Percentiles rank a stretch among this genome's conserved stretches.
These are phyloP conservation scores for Stratiolaelaps scimitus DNA, from an alignment of 1,140 invertebrate genomes.

Conservation along the genomic window DNA sequence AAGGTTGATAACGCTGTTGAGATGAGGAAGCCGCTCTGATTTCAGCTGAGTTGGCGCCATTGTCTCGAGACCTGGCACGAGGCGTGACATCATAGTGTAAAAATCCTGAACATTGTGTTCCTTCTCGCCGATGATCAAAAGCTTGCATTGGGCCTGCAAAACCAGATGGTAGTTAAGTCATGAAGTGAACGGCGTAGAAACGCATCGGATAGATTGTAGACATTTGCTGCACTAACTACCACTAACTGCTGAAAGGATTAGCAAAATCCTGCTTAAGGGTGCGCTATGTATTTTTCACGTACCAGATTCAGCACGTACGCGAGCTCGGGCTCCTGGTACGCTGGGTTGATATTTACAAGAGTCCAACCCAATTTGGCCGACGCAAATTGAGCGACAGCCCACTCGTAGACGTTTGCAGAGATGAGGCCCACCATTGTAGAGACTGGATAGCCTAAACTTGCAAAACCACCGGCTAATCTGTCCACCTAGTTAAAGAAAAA, in stretches of 20 bases:
- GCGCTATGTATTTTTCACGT: background rate
- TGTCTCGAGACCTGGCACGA: background rate
- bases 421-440: conserved; percentile 56
- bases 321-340: conserved; percentile 1
- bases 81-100: background rate
- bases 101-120: background rate
- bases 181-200: too few relatives aligned
- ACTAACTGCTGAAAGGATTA: background rate
- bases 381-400: conserved; percentile 63
- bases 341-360: conserved; percentile 9
- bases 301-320: conserved; percentile 13
- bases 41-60: background rate
- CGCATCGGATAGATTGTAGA: too few relatives aligned
- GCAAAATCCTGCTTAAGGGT: background rate
- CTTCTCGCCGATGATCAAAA: background rate
- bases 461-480: conserved; percentile 1
- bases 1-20: background rate
- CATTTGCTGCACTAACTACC: background rate
- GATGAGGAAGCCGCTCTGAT: background rate
- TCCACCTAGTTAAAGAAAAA: background rate
- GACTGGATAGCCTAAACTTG: background rate
- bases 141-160: conserved; percentile 5
- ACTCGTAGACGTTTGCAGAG: conserved; percentile 70
- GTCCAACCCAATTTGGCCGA: conserved; percentile 57
- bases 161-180: background rate